Base-by-base conservation (phyloP, 2,888 invertebrate species). In the Calameuta pallipes region DNA sequence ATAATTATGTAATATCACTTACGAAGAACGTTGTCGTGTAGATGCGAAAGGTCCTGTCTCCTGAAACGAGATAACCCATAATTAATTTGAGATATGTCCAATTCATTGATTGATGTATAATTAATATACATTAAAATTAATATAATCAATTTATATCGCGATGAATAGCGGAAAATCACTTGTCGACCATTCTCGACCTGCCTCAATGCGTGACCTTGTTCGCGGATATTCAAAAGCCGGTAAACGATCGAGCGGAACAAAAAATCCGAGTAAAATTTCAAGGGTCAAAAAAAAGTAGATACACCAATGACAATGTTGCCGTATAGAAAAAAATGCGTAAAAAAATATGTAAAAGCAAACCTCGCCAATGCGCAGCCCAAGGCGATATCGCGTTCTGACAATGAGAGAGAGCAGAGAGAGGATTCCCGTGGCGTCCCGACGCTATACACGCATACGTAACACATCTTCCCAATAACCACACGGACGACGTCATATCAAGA, bases 361-460 rank as follows among this genome's bases (percentile, higher is more conserved):
- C 84, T 88, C 89, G 89, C 86, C 88, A 86, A 88, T 85, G 88
- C 84, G 82, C 41, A 41, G 89, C 91, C 87, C 84, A 89, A 87
- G 89, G 91, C 90, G 88, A 89, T 88, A 89, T 90, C 87, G 88
- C 15, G 41, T 89, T 87, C 86, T 88, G 87, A 86, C 90, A 89
- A 90, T 90, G 89, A 90, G 87, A 85, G 74, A 74, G 71, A 33
- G n/a, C 13, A 31, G 70, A 33, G n/a, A 33, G 71, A 33, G 71
- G 30, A 33, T 71, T 33, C 41, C 73, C 35, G 23, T 69, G 9
- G 34, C 56, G 35, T 36, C 35, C 23, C 35, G 74, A 31, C 74
- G 74, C 74, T 12, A 11, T n/a, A 74, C 74, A 35, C 75, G 69
- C 69, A 33, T 41, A 41, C 41, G 41, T 41, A 41, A 41, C 41